Evolutionary conservation across 1,140 invertebrate species (phyloP).

Genomic region (Mylabris phalerata): DNA sequence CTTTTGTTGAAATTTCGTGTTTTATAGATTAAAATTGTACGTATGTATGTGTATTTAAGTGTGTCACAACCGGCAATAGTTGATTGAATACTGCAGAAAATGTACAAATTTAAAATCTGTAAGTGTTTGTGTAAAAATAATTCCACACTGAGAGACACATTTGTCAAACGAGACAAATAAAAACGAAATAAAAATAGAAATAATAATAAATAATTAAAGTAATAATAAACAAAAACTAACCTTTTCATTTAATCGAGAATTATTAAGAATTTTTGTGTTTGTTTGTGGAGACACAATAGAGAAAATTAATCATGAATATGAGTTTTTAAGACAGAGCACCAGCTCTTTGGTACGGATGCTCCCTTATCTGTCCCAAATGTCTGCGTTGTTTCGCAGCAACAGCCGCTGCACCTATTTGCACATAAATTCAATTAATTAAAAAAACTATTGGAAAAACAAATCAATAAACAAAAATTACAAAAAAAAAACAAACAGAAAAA

Average conservation of each 20-base stretch:
- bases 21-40: not conserved
- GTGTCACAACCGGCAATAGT: slow-evolving; percentile 30
- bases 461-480: not conserved
- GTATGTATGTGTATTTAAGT: not conserved
- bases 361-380: slow-evolving; percentile 75
- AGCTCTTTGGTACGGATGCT: slow-evolving; percentile 89
- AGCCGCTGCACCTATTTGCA: slow-evolving; percentile 56
- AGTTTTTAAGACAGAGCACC: slow-evolving; percentile 65
- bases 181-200: slow-evolving; percentile 14
- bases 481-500: slow-evolving; percentile 3
- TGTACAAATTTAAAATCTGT: no score
- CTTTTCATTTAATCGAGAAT: slow-evolving; percentile 22
- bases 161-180: slow-evolving; percentile 18
- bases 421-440: slow-evolving; percentile 28
- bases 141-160: slow-evolving; percentile 16
- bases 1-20: not conserved
- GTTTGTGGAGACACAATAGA: no score
- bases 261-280: not conserved
- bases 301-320: not conserved
- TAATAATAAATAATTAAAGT: no score
- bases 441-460: not conserved
- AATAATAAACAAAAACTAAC: slow-evolving; percentile 30
- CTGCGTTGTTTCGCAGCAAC: slow-evolving; percentile 68
- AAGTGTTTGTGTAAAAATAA: not conserved
- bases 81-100: no score